Base-by-base conservation (phyloP, 2,888 invertebrate species). In the Choreutis nemorana region DNA sequence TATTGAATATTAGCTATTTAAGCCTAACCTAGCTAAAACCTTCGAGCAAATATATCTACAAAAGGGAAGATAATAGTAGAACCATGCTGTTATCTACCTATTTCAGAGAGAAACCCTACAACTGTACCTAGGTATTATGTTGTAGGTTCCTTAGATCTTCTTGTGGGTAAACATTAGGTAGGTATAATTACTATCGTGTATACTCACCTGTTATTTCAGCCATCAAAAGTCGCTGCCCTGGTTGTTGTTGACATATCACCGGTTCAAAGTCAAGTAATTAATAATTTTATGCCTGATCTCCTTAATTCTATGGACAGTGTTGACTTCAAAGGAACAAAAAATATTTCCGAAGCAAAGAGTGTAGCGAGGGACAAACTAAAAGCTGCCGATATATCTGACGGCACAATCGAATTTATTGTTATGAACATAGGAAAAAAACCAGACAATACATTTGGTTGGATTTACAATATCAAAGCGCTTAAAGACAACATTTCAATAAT, bases 201-300 rank as follows among this genome's bases (percentile, higher is more conserved):
- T 14, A 13, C 7, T 20, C 28, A 14, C 9, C 25, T 25, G 26
- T 31, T 28, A 15, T 68, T 65, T 18, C 58, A 81, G 81, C 82
- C 85, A 9, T 46, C 67, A 3, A 51, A 80, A 36, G 77, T 89
- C 1, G 70, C 82, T 13, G 83, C 82, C 38, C 59, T 89, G 28
- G 55, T 89, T n/a, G 80, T 87, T 3, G 84, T 86, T 10, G 90
- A 90, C 47, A 84, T 89, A 43, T 85, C 87, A 0, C 89, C 89
- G 0, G 49, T 83, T n/a, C n/a, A n/a, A n/a, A n/a, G n/a, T n/a
- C n/a, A n/a, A n/a, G n/a, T n/a, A n/a, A n/a, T 77, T 2, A 72
- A 75, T 9, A 49, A 63, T 3, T 80, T 85, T 43, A 85, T 94
- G 32, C 71, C 82, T 1, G 40, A 40, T 7, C 44, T 70, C 2